phyloP scores from a whole-genome alignment of 2,888 invertebrate genomes.

The Prenolepis imparis region DNA sequence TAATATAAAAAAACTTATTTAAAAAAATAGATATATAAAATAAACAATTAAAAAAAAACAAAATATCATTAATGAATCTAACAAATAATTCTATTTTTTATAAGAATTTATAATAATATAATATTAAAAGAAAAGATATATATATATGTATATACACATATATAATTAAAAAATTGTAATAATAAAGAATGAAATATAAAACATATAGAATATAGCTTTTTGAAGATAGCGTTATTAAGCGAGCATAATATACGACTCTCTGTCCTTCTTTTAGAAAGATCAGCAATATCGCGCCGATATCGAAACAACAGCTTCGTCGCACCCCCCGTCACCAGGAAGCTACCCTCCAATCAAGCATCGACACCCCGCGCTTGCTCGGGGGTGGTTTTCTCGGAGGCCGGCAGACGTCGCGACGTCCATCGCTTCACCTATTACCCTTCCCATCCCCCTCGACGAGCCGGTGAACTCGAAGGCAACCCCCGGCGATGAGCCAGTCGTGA shows the following conservation, averaged over 20 bases:
- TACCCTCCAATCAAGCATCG: conserved; percentile 17
- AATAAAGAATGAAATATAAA: neutral
- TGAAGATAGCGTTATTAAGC: neutral
- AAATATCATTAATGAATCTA: neutral
- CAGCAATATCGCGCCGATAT: conserved; percentile 26
- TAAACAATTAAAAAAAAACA: neutral
- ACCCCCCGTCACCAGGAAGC: neutral
- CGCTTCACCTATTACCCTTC: conserved; percentile 4
- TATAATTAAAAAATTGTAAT: neutral
- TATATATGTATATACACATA: neutral
- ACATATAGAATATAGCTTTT: neutral
- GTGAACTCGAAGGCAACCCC: conserved; percentile 74
- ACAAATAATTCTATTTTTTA: neutral
- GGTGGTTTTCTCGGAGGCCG: conserved; percentile 48
- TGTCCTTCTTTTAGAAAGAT: neutral
- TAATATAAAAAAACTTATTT: neutral
- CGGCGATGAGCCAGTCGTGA: conserved; percentile 78
- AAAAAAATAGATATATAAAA: neutral
- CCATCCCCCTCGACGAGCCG: conserved; percentile 70
- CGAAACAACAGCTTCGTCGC: conserved; percentile 37
- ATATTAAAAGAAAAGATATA: neutral
- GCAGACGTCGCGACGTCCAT: neutral
- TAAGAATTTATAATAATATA: neutral
- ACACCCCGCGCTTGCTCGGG: conserved; percentile 16
- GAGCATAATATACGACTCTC: neutral